These are phyloP conservation scores for Geotrupes spiniger DNA, from an alignment of 2,888 invertebrate genomes.

Conservation along the genomic window DNA sequence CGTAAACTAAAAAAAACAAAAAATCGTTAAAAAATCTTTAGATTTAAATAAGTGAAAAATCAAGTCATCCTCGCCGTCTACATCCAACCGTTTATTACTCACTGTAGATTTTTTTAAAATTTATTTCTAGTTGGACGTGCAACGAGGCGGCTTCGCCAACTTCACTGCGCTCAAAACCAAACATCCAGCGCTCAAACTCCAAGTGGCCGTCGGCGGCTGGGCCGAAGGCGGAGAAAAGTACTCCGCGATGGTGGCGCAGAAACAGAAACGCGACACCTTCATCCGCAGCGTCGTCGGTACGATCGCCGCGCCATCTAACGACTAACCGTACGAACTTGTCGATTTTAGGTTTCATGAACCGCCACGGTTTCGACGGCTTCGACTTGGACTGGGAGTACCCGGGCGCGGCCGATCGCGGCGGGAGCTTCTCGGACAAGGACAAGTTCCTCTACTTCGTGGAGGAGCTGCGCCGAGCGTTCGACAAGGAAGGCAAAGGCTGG, in stretches of 20 bases:
- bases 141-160: slow-evolving; percentile 72
- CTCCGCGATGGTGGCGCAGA: slow-evolving; percentile 74
- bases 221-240: slow-evolving; percentile 87
- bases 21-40: too few species aligned
- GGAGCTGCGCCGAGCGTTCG: slow-evolving; percentile 76
- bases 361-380: slow-evolving; percentile 85
- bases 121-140: slow-evolving; percentile 66
- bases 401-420: slow-evolving; percentile 82
- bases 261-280: slow-evolving; percentile 66
- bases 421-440: slow-evolving; percentile 80
- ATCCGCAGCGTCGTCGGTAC: slow-evolving; percentile 72
- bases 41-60: too few species aligned
- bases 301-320: too few species aligned
- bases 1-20: too few species aligned
- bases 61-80: too few species aligned
- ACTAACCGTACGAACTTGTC: not conserved
- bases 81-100: too few species aligned
- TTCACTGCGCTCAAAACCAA: slow-evolving; percentile 71
- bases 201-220: slow-evolving; percentile 87
- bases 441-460: slow-evolving; percentile 78
- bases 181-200: slow-evolving; percentile 71
- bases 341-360: slow-evolving; percentile 74
- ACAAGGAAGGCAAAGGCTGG: slow-evolving; percentile 72
- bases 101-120: too few species aligned
- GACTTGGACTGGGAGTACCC: slow-evolving; percentile 96